Evolutionary conservation across 64 coral and sea anemone genomes (phyloP).

Genomic region (Pachyseris speciosa): DNA sequence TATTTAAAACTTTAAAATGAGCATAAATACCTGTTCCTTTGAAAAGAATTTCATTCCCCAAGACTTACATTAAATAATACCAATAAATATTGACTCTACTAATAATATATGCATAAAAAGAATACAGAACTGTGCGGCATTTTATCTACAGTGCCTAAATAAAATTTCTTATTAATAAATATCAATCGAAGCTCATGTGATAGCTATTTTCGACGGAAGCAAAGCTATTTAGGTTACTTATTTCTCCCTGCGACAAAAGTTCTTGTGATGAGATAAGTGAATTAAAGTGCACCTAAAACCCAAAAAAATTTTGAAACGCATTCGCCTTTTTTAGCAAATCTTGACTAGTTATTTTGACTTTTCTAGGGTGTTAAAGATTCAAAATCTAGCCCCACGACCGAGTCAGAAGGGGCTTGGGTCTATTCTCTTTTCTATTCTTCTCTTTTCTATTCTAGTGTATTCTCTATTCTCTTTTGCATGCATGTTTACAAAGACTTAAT

Average conservation of each 20-base stretch:
- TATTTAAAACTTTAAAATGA: constrained; percentile 48
- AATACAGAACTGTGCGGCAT: neutral
- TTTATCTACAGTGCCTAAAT: constrained; percentile 11
- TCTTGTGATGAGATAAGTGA: neutral
- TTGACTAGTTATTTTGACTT: no score
- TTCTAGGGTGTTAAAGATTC: no score
- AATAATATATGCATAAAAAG: neutral
- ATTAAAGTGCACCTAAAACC: no score
- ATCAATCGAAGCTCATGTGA: neutral
- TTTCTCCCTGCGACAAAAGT: neutral
- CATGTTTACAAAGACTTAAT: no score
- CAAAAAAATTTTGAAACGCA: no score
- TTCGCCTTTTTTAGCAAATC: no score
- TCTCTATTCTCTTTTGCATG: no score
- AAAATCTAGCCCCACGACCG: no score
- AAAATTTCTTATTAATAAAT: constrained; percentile 34
- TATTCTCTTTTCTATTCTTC: no score
- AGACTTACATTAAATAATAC: neutral
- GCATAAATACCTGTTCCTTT: neutral
- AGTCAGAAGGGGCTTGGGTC: no score
- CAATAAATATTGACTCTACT: constrained; percentile 5
- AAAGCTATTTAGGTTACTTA: neutral
- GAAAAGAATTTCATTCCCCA: constrained; percentile 38
- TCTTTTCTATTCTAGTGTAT: no score
- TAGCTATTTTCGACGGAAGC: neutral